Percentiles rank a stretch among this genome's conserved stretches.
Evolutionary conservation across 2,797 vertebrate species (phyloP).

Genomic region (Malurus leucopterus): DNA sequence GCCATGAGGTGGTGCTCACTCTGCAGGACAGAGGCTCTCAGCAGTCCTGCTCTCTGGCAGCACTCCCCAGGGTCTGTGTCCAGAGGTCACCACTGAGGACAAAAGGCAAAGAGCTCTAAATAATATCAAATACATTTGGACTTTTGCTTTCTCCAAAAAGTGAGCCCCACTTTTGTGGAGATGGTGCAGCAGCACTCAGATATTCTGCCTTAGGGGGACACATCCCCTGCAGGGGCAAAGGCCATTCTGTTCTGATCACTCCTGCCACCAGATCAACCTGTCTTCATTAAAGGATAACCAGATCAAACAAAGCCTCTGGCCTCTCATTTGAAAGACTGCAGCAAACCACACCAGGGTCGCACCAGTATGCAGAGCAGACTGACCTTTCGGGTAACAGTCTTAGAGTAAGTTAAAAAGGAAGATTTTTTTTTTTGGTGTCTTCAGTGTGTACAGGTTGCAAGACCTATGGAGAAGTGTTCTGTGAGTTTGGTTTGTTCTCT

Average conservation of each 20-base stretch:
- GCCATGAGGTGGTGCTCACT: fast-evolving
- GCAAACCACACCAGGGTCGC: not conserved
- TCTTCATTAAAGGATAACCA: slow-evolving; percentile 45
- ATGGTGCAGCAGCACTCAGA: not conserved
- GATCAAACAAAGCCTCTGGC: slow-evolving; percentile 38
- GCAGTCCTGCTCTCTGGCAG: not conserved
- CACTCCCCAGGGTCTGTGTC: not conserved
- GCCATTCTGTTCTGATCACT: not conserved
- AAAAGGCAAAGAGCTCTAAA: not conserved
- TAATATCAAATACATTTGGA: not conserved
- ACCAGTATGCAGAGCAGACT: not conserved
- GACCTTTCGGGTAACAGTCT: not conserved
- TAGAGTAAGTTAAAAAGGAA: not conserved
- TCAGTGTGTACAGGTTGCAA: not conserved
- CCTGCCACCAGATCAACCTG: not conserved
- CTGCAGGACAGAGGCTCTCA: not conserved
- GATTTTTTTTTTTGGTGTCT: not conserved
- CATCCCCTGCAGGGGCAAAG: not conserved
- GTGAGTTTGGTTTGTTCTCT: not conserved
- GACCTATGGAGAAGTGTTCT: not conserved
- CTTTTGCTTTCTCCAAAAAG: not conserved
- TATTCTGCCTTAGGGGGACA: not conserved
- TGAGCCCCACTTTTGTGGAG: not conserved
- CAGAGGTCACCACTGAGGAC: fast-evolving
- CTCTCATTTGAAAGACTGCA: not conserved